A percentile compares a stretch with the other conserved stretches of the same genome.
Conservation (phyloP, 2,888 invertebrate species). For the Ashinkailepas kermadecensis region DNA sequence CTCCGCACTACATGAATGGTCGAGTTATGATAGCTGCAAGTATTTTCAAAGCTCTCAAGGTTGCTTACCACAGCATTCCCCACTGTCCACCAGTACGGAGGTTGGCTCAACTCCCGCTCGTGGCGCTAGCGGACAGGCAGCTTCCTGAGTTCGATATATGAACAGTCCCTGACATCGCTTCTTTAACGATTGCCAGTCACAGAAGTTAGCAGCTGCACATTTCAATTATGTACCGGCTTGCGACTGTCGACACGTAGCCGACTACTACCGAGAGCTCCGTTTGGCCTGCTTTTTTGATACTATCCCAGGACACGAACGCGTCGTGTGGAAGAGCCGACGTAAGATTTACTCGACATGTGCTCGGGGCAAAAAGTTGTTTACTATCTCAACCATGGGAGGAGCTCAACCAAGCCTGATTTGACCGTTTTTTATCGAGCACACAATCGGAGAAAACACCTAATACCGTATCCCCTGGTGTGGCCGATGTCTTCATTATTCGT, state of each 20-base stretch:
- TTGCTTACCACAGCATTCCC: neutral
- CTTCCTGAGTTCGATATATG: neutral
- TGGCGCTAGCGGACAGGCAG: neutral
- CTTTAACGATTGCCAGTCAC: conserved; percentile 3
- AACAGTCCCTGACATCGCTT: neutral
- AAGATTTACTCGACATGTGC: conserved; percentile 15
- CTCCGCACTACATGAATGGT: neutral
- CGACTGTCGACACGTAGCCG: neutral
- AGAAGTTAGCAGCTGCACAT: neutral
- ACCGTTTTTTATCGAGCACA: conserved; percentile 17
- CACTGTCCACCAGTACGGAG: neutral
- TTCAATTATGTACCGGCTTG: neutral
- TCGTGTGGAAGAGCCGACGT: neutral
- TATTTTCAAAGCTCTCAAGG: neutral
- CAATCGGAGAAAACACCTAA: conserved; percentile 23
- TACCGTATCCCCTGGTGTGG: conserved; percentile 19
- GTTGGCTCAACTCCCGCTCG: neutral
- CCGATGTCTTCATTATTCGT: conserved; percentile 19
- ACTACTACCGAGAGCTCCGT: neutral
- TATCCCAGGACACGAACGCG: neutral
- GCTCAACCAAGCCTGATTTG: conserved; percentile 9
- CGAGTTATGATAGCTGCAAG: neutral
- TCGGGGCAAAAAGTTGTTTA: conserved; percentile 16
- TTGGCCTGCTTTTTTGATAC: neutral
- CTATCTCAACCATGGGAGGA: conserved; percentile 11